Percentiles rank a stretch among this genome's conserved stretches.
Conservation (phyloP, 2,113 vertebrate genomes). For the Lophotis ruficrista region DNA sequence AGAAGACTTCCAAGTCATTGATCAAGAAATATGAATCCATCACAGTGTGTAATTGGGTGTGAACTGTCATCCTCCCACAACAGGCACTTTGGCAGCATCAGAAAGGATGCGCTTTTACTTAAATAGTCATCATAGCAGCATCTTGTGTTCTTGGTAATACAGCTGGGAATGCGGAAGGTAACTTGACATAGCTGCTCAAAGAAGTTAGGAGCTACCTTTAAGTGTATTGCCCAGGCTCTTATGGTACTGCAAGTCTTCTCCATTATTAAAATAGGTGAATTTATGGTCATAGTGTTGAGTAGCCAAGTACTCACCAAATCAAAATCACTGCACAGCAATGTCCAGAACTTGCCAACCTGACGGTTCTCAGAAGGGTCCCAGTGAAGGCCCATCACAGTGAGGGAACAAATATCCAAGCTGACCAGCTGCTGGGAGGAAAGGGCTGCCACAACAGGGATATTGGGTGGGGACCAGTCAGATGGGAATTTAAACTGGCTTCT, state of each 20-base stretch:
- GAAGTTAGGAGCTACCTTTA: neutral
- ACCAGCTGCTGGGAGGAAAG: neutral
- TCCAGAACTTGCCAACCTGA: neutral
- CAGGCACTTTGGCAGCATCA: neutral
- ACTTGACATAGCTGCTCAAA: neutral
- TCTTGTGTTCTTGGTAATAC: neutral
- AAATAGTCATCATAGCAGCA: neutral
- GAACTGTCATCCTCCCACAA: neutral
- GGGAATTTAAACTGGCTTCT: neutral
- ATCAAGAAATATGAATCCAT: slow-evolving; percentile 7
- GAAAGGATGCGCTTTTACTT: neutral
- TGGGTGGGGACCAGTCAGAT: neutral
- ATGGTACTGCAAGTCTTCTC: neutral
- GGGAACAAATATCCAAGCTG: neutral
- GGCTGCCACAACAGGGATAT: neutral
- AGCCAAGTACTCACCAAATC: neutral
- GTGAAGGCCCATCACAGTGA: neutral
- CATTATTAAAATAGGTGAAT: neutral
- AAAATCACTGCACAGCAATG: neutral
- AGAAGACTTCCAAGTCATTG: neutral
- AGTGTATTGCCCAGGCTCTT: fast-evolving
- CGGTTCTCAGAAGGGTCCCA: neutral
- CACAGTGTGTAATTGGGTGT: neutral
- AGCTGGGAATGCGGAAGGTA: neutral
- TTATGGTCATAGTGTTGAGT: neutral